Conservation (phyloP, 2,113 vertebrate genomes). For the Castor canadensis region DNA sequence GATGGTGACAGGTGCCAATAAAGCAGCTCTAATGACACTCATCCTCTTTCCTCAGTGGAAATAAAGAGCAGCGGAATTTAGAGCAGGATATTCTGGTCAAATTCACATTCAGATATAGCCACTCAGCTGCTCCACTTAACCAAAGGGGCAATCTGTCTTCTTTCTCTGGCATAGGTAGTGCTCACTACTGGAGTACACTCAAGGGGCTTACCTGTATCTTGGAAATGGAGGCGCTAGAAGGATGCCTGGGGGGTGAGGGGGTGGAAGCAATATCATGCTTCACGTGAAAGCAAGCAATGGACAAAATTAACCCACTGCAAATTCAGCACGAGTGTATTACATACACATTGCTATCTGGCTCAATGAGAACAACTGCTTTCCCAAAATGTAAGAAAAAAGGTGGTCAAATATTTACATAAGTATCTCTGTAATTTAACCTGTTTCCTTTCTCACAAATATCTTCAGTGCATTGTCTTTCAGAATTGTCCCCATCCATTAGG, state of each 20-base stretch:
- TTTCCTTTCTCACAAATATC: neutral
- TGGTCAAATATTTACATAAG: neutral
- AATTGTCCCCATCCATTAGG: neutral
- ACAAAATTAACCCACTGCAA: neutral
- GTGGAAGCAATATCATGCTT: neutral
- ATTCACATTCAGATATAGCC: neutral
- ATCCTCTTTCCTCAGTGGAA: neutral
- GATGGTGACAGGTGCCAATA: neutral
- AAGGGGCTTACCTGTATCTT: constrained; percentile 40
- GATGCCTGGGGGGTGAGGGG: neutral
- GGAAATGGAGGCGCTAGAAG: neutral
- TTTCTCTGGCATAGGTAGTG: neutral
- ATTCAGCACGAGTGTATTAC: neutral
- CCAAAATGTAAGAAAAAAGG: neutral
- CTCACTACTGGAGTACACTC: neutral
- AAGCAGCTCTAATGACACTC: neutral
- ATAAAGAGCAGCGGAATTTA: neutral
- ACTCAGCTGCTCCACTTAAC: neutral
- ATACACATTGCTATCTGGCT: neutral
- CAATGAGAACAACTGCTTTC: neutral
- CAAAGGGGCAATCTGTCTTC: constrained; percentile 2
- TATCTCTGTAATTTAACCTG: neutral
- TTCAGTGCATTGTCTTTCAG: neutral
- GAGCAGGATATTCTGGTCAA: constrained; percentile 8
- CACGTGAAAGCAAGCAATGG: constrained; percentile 6